Base-by-base conservation (phyloP, 1,140 invertebrate species). In the Mycetomoellerius zeteki region DNA sequence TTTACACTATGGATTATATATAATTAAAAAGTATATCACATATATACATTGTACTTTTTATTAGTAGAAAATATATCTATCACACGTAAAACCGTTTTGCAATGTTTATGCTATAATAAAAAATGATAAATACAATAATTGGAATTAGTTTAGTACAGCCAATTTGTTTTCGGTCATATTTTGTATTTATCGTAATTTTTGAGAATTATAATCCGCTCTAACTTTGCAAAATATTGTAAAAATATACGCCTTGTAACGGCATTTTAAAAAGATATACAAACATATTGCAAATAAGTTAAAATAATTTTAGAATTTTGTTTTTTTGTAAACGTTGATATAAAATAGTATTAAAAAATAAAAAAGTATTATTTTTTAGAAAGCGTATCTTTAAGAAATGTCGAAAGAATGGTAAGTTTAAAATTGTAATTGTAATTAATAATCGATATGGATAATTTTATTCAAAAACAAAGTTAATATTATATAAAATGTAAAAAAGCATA, bases 101-200 rank as follows among this genome's bases (percentile, higher is more conserved):
- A 60, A 60, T 10, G 16, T 27, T 43, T 24, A 33, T 37, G 5
- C 2, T 8, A 19, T 5, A 47, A 62, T 47, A 0, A 7, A 47
- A 14, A 47, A 62, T 77, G 47, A 77, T 43, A 56, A 56, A 21
- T 56, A 10, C 21, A 27, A 50, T 71, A 73, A 56, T 37, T 37
- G 19, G 19, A 19, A 62, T 12, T 2, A 76, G 3, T 60, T 24
- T 3, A 43, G 7, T 14, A 33, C 33, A 33, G 33, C 33, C 24
- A 5, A 43, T 62, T 7, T 71, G 8, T 47, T 24, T 12, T 47
- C n/a, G 0, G n/a, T 1, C 27, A 7, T 58, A 64, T 65, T 65
- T 50, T 33, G 33, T 33, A 33, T 7, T 33, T 33, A 33, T 33
- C 33, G 0, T 6, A 0, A 50, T 78, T 50, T 14, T 50, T 5